These are phyloP conservation scores for Tragelaphus scriptus DNA, from an alignment of 2,113 vertebrate genomes.

Conservation along the genomic window DNA sequence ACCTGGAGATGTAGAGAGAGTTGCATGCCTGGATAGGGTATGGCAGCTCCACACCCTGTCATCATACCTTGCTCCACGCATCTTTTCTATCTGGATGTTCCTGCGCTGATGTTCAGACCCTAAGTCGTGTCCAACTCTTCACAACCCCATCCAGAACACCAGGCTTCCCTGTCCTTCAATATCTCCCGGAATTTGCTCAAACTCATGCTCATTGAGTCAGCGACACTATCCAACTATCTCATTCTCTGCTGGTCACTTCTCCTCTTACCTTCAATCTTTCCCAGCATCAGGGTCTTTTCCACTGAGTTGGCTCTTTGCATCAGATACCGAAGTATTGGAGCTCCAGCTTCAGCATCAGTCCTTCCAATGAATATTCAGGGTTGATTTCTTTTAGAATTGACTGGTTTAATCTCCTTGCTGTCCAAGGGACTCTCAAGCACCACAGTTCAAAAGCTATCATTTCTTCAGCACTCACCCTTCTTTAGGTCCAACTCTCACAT, in stretches of 20 bases:
- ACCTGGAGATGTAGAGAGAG: background rate
- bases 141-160: background rate
- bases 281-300: background rate
- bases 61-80: background rate
- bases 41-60: background rate
- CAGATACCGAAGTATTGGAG: background rate
- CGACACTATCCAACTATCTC: background rate
- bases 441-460: background rate
- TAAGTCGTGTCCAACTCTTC: background rate
- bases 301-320: background rate
- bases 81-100: background rate
- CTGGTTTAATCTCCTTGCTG: background rate
- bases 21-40: background rate
- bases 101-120: accelerated
- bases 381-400: background rate
- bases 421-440: background rate
- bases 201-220: background rate
- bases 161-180: background rate
- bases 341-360: background rate
- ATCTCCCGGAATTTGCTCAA: background rate
- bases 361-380: background rate
- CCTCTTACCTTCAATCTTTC: background rate
- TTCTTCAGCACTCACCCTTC: background rate
- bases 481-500: background rate
- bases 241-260: background rate